A percentile compares a stretch with the other conserved stretches of the same genome.
phyloP scores from a whole-genome alignment of 2,113 vertebrate species.

The Ptilorrhoa leucosticta region DNA sequence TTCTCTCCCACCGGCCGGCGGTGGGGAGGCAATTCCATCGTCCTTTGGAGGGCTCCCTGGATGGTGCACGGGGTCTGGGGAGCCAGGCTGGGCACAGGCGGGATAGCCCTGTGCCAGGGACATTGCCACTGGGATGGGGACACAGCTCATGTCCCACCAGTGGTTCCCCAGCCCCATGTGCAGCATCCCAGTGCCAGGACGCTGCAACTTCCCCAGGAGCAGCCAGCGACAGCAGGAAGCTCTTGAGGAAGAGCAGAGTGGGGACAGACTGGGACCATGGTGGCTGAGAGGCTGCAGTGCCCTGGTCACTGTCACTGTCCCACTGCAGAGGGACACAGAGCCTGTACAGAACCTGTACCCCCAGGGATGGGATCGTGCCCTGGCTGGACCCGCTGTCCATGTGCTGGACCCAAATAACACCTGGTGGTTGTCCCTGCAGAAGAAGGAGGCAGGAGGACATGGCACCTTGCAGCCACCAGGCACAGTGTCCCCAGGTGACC shows the following conservation, averaged over 20 bases:
- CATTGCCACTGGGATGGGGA: not conserved
- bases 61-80: rapidly evolving
- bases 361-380: not conserved
- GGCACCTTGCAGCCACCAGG: not conserved
- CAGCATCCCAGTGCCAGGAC: not conserved
- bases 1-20: rapidly evolving
- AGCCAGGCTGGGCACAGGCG: not conserved
- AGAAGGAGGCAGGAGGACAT: not conserved
- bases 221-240: rapidly evolving
- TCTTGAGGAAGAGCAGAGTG: not conserved
- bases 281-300: not conserved
- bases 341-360: not conserved
- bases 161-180: not conserved
- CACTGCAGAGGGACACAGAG: not conserved
- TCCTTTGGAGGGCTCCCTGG: not conserved
- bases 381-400: not conserved
- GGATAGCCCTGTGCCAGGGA: rapidly evolving
- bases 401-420: rapidly evolving
- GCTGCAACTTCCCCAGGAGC: rapidly evolving
- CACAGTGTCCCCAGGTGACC: not conserved
- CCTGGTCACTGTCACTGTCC: not conserved
- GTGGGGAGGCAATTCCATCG: rapidly evolving
- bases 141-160: rapidly evolving
- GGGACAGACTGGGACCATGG: not conserved
- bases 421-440: not conserved